Base-by-base conservation (phyloP, 2,797 vertebrate genomes). In the Catamblyrhynchus diadema region DNA sequence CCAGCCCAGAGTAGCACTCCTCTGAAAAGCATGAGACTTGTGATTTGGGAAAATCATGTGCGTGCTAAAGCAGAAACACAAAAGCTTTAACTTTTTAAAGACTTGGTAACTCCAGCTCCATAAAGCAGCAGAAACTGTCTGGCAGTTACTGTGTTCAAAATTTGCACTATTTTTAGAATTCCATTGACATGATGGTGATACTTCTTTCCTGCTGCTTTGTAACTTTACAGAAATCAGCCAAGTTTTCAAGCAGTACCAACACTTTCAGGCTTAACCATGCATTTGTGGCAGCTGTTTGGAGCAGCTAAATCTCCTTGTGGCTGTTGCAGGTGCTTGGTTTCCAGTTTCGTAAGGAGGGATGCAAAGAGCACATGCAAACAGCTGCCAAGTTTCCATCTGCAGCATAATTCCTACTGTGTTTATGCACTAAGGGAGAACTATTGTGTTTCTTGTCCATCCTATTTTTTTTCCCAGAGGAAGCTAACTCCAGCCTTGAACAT, bases 291-390 rank as follows among this genome's bases (percentile, higher is more conserved):
- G 93, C 88, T 94, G 94, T 83, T 94, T 1, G 17, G 47, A 50
- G 25, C 0, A 27, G 56, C 35, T 77, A 6, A 37, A 42, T 35
- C 8, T 35, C 42, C 67, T 30, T 9, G 45, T 69, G 42, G 56
- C 48, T 67, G 33, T 67, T 67, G 71, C 86, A 77, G 75, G 81
- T 91, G 86, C 64, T 45, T 32, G 72, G 91, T 74, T 81, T 95
- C 50, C 27, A 42, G 81, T 95, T 93, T 91, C 86, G 0, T 8
- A 48, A 72, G 73, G 17, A 54, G n/a, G 25, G 66, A 44, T 42
- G 53, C 22, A 25, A 48, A 44, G 24, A 67, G 30, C 59, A 81
- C 20, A 1, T 17, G 39, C 25, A 15, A 64, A 69, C 88, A 96
- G 86, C 95, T 94, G 92, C 78, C 0, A 0, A 5, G 16, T 70